Conservation (phyloP, 2,113 vertebrate genomes). For the Ciconia maguari region DNA sequence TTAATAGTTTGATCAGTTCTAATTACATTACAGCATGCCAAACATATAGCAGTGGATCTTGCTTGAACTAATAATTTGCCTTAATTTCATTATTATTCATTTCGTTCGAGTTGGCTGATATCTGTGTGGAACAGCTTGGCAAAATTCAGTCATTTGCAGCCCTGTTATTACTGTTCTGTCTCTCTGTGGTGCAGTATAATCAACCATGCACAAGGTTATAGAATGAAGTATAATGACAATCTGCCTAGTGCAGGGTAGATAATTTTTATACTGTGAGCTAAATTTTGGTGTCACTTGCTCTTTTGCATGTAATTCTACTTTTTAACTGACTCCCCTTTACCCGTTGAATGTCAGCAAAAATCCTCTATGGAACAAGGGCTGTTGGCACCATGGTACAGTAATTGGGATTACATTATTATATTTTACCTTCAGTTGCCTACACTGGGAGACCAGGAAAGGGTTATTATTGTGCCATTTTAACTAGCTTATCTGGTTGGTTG, state of each 20-base stretch:
- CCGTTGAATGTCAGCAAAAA: background rate
- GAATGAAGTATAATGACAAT: background rate
- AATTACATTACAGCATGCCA: background rate
- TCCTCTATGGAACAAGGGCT: background rate
- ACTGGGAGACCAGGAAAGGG: background rate
- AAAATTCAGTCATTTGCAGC: constrained; percentile 34
- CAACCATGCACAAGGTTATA: background rate
- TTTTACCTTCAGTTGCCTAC: background rate
- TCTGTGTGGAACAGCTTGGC: constrained; percentile 10
- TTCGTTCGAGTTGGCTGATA: background rate
- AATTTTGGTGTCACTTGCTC: background rate
- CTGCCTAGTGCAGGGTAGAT: background rate
- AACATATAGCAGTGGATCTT: background rate
- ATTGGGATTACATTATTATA: background rate
- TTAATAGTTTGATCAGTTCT: constrained; percentile 26
- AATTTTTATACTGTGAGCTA: background rate
- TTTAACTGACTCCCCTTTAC: background rate
- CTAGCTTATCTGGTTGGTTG: background rate
- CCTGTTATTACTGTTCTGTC: constrained; percentile 7
- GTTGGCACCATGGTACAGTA: background rate
- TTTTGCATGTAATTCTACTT: background rate
- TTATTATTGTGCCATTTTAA: background rate
- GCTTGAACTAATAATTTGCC: constrained; percentile 19
- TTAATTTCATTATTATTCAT: constrained; percentile 52
- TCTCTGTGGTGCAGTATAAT: constrained; percentile 10